Evolutionary conservation across 37 sponge, comb jelly and placozoan genomes (phyloP).

Genomic region (Beroe forskalii): DNA sequence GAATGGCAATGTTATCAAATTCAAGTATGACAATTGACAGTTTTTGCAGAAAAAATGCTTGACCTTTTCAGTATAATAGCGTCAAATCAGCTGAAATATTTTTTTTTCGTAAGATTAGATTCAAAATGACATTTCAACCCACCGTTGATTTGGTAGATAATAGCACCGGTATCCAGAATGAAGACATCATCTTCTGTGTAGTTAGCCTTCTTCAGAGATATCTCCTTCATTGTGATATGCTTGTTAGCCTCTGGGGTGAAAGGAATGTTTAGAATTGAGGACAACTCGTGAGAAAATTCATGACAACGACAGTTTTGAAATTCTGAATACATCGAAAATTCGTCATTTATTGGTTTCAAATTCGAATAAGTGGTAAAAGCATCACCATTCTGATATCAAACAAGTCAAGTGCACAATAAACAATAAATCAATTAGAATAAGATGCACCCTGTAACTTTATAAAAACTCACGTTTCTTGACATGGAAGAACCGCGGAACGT

Average conservation of each 20-base stretch:
- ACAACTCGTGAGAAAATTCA: neutral
- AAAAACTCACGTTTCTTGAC: constrained; percentile 58
- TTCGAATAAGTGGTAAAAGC: too few species aligned
- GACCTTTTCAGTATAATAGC: neutral
- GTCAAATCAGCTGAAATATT: too few species aligned
- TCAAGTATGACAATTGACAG: neutral
- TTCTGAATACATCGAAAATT: too few species aligned
- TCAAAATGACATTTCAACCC: too few species aligned
- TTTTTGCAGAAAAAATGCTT: too few species aligned
- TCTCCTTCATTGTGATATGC: constrained; percentile 63
- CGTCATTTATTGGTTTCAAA: too few species aligned
- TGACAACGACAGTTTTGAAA: too few species aligned
- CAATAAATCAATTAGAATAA: too few species aligned
- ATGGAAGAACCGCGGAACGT: constrained; percentile 68
- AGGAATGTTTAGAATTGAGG: neutral
- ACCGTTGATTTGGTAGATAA: constrained; percentile 62
- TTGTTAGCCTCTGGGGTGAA: neutral
- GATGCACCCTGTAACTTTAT: too few species aligned
- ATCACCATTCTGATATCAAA: too few species aligned
- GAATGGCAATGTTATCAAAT: neutral
- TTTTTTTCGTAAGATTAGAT: too few species aligned
- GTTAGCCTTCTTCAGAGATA: constrained; percentile 49
- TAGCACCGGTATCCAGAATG: constrained; percentile 67
- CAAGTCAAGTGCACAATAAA: too few species aligned
- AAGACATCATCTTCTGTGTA: constrained; percentile 69